Evolutionary conservation across 2,797 vertebrate genomes (phyloP), one percentile per base, ranked within the genome.

Genomic region (Peromyscus melanophrys): DNA sequence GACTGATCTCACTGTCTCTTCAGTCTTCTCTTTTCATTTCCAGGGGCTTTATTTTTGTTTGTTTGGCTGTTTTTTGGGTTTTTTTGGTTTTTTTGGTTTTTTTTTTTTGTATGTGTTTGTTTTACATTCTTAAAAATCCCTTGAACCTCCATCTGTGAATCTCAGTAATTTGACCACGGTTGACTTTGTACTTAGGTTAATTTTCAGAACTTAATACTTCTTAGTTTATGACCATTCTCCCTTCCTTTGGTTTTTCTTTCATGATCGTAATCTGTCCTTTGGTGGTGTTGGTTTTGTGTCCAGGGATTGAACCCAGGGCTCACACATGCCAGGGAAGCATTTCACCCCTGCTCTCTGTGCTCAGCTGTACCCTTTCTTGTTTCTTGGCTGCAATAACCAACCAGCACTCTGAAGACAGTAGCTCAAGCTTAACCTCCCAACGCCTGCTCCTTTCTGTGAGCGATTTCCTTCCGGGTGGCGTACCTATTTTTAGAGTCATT

Each of bases 131-230:
- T 88, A 40, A 27, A 14, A 80, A 86, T 61, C 12, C 25, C 25
- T 67, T 95, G 25, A 83, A 17, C 12, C 73, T 92, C 3, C 92
- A 92, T 52, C 86, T 95, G 69, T 80, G 52, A 73, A n/a, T 43
- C 7, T 73, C n/a, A 57, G 49, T 57, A 37, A 78, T 93, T 95
- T 92, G 49, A 3, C 69, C 25, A 27, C 71, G 19, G 52, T 81
- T 87, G 6, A 46, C 69, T 90, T n/a, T 37, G 43, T 71, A 59
- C 21, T 80, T 90, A 11, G 13, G 13, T 52, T 90, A 65, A 89
- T 86, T 81, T 67, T 37, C 34, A 87, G n/a, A 89, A 21, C 61
- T 40, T 19, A 88, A 27, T 8, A 43, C 52, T 89, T 57, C 12
- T 37, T 73, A 78, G 19, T 59, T 90, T 57, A 7, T 25, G 29